Base-by-base conservation (phyloP, 2,888 invertebrate genomes). In the Orthosia gothica region DNA sequence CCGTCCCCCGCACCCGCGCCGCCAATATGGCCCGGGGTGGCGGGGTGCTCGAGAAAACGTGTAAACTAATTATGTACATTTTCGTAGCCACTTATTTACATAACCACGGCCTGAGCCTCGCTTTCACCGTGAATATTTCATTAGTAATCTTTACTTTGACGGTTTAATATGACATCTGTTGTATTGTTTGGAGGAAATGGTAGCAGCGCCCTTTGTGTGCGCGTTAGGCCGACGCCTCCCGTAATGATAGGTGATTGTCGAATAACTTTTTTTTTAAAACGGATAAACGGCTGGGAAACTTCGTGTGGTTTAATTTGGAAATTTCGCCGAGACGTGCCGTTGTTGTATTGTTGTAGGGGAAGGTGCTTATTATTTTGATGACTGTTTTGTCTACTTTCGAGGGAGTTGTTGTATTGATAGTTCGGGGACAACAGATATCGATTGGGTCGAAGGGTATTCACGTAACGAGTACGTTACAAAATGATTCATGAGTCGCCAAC, bases 41-140 rank as follows among this genome's bases (percentile, higher is more conserved):
- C 84, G 89, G 92, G 92, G 92, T 90, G 91, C 91, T 88, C 88
- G 93, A 94, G 96, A 95, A 96, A 96, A 96, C 95, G 96, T 96
- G 96, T 96, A 96, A 96, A 96, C 96, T 96, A 96, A 96, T 96
- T 96, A 96, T 96, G 95, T 96, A 96, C 95, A 95, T 96, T 96
- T 96, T 96, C 95, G 96, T 96, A 94, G 95, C 94, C 94, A 96
- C 95, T 96, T 96, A 96, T 96, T 96, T 96, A 96, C 96, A 96
- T 96, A 96, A 96, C 94, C 95, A 94, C 95, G 93, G 93, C 90
- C 94, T 93, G 93, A 94, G 90, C 94, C 92, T 92, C 94, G 96
- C 96, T 96, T 96, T 96, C 96, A 96, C 96, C 96, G 96, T 96
- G 95, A 96, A 96, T 96, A 96, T 96, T 96, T 96, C 95, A 96